Base-by-base conservation (phyloP, 2,888 invertebrate species). In the Spodoptera exigua region DNA sequence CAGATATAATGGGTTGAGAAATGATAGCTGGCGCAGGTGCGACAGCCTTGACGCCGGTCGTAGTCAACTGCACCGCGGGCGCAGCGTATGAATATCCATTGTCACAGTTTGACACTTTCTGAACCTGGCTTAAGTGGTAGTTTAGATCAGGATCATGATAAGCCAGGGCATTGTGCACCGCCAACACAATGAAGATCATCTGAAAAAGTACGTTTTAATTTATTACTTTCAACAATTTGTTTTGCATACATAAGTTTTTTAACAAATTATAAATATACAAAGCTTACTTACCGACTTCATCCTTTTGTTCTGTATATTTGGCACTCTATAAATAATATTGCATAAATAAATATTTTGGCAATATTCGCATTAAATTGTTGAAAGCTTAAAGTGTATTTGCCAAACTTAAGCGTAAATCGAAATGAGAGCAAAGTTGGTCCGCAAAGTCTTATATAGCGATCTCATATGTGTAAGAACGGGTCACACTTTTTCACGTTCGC, bases 381-480 rank as follows among this genome's bases (percentile, higher is more conserved):
- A 79, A 82, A 81, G 79, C 76, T 81, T 79, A 65, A 84, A 85
- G 85, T 88, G 93, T 91, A 89, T 91, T 88, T 88, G 89, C 89
- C 89, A 91, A 93, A 91, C 81, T 89, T 88, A 82, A 87, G 88
- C 90, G 90, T 86, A 86, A 88, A 89, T 90, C 85, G 90, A 94
- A 94, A 94, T 94, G 93, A 94, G 93, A 93, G 93, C 93, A 93
- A 90, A 89, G 78, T 89, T 84, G 82, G 89, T 82, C 85, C 80
- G 92, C 89, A 84, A 92, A 90, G 84, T 85, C 92, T 94, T 94
- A 93, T 94, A 94, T 94, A 93, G 89, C 86, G 83, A 89, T 86
- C 87, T 90, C 93, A 93, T 92, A 90, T 93, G 93, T 93, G 94
- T 93, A 93, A 92, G 93, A 93, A 89, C 93, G 87, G 91, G 93